Evolutionary conservation across 2,113 vertebrate genomes (phyloP), one percentile per base, ranked within the genome.

Genomic region (Podarcis cretensis): DNA sequence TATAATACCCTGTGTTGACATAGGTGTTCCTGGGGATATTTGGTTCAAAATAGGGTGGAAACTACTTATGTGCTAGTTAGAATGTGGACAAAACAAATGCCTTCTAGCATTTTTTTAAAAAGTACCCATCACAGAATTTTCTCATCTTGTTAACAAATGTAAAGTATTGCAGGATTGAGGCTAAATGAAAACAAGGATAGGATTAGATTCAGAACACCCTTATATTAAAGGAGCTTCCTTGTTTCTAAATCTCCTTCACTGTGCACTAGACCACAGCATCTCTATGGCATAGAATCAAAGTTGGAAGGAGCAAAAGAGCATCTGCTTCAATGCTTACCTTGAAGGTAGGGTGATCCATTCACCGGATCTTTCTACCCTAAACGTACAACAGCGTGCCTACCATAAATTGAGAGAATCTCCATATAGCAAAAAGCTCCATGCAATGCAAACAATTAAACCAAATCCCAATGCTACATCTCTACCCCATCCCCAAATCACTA

Each of bases 1-100:
- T 90, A 93, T 84, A 94, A 91, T 94, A 54, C 35, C 79, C 0
- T 43, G 12, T 71, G 68, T 63, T 86, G 92, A 85, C 86, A 71
- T 90, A 88, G 87, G 63, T 1, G 43, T 73, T 0, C 10, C 69
- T 88, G 35, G 78, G 68, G 75, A 81, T 76, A 84, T 18, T 84
- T 80, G 30, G 48, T 59, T 30, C 30, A 40, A 30, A 18, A 69
- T 35, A 87, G 18, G 48, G 20, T 27, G 23, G 66, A 81, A 78
- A 14, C 35, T 71, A 25, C 1, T 37, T 0, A 2, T 12, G 37
- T 27, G 1, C 3, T 16, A 57, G 3, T 1, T 5, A 6, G 1
- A 23, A 30, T 1, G 16, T 76, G 23, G 65, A 35, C 1, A 35
- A 84, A 30, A 40, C 40, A 35, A 63, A 57, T 57, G 40, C 65